Percentiles rank a stretch among this genome's conserved stretches.
These are phyloP conservation scores for Papilio demoleus DNA, from an alignment of 2,888 invertebrate genomes.

Conservation along the genomic window DNA sequence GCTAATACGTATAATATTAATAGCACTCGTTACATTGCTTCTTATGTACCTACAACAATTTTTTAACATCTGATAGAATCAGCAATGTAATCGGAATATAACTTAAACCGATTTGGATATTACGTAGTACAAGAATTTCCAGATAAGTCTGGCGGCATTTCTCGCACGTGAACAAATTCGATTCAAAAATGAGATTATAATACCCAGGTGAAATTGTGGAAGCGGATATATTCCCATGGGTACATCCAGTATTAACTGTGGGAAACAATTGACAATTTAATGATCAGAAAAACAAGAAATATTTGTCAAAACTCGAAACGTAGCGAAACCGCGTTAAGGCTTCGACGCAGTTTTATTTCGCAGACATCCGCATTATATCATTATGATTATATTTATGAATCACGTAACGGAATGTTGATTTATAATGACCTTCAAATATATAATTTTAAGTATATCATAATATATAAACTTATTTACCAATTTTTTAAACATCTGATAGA, in stretches of 20 bases:
- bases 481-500: not conserved
- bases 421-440: conserved; percentile 39
- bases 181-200: conserved; percentile 72
- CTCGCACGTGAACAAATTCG: conserved; percentile 75
- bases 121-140: conserved; percentile 46
- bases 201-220: conserved; percentile 62
- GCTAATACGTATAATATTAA: not conserved
- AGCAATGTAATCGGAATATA: conserved; percentile 30
- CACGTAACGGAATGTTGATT: conserved; percentile 51
- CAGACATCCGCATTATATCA: conserved; percentile 47
- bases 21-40: conserved; percentile 55
- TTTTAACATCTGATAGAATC: not conserved
- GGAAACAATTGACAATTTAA: conserved; percentile 43
- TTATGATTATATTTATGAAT: conserved; percentile 53
- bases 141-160: conserved; percentile 68
- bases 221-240: conserved; percentile 47
- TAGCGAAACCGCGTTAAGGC: conserved; percentile 37
- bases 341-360: conserved; percentile 42
- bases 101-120: conserved; percentile 21
- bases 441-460: conserved; percentile 19
- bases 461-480: not conserved
- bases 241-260: conserved; percentile 42
- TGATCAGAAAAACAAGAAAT: conserved; percentile 14
- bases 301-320: conserved; percentile 27
- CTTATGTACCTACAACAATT: conserved; percentile 34